Percentiles rank a stretch among this genome's conserved stretches.
Conservation (phyloP, 1,140 invertebrate species). For the Zaprionus davidi region DNA sequence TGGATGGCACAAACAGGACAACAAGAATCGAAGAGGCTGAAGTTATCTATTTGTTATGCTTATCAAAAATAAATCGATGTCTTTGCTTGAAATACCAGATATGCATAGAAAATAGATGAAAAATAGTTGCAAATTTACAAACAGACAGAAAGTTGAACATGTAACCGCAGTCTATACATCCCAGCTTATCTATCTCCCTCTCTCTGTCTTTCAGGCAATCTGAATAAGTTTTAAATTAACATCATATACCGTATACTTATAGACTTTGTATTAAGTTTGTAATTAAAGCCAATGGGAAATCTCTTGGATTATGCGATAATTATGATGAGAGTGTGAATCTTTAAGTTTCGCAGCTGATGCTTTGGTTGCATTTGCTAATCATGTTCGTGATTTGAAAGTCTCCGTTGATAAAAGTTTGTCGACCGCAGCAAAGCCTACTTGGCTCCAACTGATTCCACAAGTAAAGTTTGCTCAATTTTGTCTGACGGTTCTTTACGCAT, state of each 20-base stretch:
- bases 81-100: slow-evolving; percentile 31
- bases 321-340: background rate
- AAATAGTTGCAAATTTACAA: background rate
- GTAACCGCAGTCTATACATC: background rate
- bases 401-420: slow-evolving; percentile 20
- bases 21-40: slow-evolving; percentile 55
- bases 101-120: background rate
- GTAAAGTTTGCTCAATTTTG: slow-evolving; percentile 1
- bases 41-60: slow-evolving; percentile 59
- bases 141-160: background rate
- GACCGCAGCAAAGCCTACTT: background rate
- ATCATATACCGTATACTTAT: no score
- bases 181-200: background rate
- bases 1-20: slow-evolving; percentile 49
- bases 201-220: background rate
- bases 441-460: background rate
- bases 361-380: slow-evolving; percentile 12
- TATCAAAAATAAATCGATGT: slow-evolving; percentile 48
- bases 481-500: background rate
- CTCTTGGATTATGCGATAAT: background rate
- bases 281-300: slow-evolving; percentile 3
- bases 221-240: background rate
- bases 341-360: background rate
- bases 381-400: slow-evolving; percentile 15
- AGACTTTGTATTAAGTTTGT: background rate